Conservation (phyloP, 2,113 vertebrate species). For the Sinosuthora webbiana region DNA sequence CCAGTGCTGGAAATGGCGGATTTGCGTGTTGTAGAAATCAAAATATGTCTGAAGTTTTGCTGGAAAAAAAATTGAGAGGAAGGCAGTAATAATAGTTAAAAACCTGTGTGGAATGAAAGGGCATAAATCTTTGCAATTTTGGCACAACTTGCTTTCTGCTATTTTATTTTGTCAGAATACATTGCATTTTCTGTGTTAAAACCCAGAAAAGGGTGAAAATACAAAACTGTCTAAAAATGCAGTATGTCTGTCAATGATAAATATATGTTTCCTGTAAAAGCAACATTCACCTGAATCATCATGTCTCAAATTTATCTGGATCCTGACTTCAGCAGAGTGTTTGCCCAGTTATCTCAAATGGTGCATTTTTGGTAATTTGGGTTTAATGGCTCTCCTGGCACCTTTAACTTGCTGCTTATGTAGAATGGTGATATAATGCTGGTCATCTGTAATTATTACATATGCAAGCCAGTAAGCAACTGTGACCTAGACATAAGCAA, state of each 20-base stretch:
- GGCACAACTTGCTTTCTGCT: background rate
- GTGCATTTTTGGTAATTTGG: background rate
- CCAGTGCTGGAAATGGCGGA: background rate
- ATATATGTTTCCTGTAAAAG: background rate
- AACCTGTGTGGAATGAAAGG: background rate
- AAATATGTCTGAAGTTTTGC: conserved; percentile 11
- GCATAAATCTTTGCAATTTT: conserved; percentile 10
- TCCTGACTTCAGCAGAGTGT: background rate
- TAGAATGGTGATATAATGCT: background rate
- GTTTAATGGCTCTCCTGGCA: background rate
- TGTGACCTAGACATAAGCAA: background rate
- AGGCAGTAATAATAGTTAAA: background rate
- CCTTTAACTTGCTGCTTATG: background rate
- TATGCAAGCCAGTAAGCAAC: accelerated
- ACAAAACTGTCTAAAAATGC: background rate
- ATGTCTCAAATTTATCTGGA: background rate
- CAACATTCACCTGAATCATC: background rate
- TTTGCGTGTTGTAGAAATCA: background rate
- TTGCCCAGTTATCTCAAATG: background rate
- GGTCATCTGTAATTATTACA: background rate
- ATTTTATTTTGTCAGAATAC: background rate
- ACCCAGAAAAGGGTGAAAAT: background rate
- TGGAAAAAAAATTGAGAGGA: background rate
- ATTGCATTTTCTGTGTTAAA: background rate
- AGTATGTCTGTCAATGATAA: background rate